Percentiles rank a stretch among this genome's conserved stretches.
Evolutionary conservation across 2,888 invertebrate species (phyloP).

Genomic region (Thereva unica): DNA sequence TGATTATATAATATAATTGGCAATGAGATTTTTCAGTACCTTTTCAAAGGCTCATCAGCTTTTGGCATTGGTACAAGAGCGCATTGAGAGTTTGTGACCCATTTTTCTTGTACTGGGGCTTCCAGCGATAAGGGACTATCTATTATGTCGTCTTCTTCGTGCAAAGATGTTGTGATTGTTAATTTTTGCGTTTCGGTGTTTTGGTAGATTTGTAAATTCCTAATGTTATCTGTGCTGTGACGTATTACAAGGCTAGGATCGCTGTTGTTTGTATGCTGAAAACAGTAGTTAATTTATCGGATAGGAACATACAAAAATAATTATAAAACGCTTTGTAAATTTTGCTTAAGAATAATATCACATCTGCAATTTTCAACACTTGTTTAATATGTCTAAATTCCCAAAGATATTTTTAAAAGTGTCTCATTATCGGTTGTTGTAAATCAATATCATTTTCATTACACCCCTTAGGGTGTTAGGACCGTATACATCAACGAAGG

Average conservation of each 20-base stretch:
- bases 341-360: no score
- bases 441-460: no score
- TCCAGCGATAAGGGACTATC: conserved; percentile 39
- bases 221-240: conserved; percentile 41
- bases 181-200: conserved; percentile 39
- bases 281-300: no score
- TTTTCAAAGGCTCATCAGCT: conserved; percentile 12
- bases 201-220: conserved; percentile 38
- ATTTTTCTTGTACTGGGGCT: conserved; percentile 27
- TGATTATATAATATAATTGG: not conserved
- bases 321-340: not conserved
- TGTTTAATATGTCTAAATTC: no score
- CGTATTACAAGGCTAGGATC: conserved; percentile 35
- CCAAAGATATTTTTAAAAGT: no score
- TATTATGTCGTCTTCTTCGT: conserved; percentile 41
- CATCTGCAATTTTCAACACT: no score
- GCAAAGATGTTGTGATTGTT: conserved; percentile 38
- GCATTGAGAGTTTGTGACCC: conserved; percentile 21
- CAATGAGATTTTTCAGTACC: conserved; percentile 1
- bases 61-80: conserved; percentile 2
- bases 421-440: no score
- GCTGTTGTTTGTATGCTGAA: conserved; percentile 29
- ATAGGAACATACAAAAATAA: not conserved
- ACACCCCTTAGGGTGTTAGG: no score
- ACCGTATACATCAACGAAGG: no score